Conservation (phyloP, 2,113 vertebrate genomes). For the Channa maculata region DNA sequence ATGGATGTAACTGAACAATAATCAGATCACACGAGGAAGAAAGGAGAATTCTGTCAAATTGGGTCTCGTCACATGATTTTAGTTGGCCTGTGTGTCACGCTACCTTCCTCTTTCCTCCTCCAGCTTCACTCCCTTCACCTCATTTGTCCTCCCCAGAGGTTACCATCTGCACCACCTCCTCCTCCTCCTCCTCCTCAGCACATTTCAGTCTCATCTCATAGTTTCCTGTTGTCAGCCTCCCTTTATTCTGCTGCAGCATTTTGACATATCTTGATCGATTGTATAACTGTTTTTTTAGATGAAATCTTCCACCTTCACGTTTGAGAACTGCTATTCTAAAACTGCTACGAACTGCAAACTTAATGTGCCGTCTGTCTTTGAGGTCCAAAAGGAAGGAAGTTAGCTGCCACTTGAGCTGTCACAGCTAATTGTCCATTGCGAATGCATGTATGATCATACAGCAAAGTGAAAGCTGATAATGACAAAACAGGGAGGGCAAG, state of each 20-base stretch:
- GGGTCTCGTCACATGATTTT: constrained; percentile 48
- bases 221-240: constrained; percentile 9
- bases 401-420: constrained; percentile 62
- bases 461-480: constrained; percentile 54
- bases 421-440: constrained; percentile 70
- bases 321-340: background rate
- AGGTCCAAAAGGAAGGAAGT: constrained; percentile 66
- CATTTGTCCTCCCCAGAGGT: constrained; percentile 67
- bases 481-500: constrained; percentile 46
- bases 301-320: constrained; percentile 1
- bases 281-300: background rate
- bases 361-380: constrained; percentile 56
- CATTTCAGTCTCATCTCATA: constrained; percentile 32
- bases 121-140: constrained; percentile 64
- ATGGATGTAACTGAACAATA: constrained; percentile 15
- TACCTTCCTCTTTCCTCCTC: constrained; percentile 46
- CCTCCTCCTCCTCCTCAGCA: constrained; percentile 20
- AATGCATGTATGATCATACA: constrained; percentile 53
- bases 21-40: constrained; percentile 28
- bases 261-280: background rate
- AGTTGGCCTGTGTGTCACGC: constrained; percentile 63
- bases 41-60: constrained; percentile 47
- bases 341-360: constrained; percentile 32
- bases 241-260: background rate
- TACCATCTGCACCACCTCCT: constrained; percentile 44